Conservation (phyloP, 2,888 invertebrate genomes). For the Hyles lineata region DNA sequence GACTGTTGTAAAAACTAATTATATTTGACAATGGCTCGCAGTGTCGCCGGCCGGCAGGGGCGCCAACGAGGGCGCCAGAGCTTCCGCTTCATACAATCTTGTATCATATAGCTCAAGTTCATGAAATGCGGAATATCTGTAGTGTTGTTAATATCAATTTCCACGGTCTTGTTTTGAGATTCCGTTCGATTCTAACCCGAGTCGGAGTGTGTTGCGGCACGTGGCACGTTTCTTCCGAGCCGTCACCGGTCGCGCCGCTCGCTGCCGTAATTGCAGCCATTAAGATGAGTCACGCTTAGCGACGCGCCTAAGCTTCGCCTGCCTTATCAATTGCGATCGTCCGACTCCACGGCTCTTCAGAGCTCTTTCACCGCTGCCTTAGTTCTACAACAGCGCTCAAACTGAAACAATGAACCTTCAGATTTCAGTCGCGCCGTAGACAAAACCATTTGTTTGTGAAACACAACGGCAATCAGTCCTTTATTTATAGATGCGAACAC, state of each 20-base stretch:
- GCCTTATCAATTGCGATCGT: slow-evolving; percentile 72
- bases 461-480: slow-evolving; percentile 1
- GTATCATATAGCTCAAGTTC: slow-evolving; percentile 14
- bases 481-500: background rate
- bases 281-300: slow-evolving; percentile 83
- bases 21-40: slow-evolving; percentile 43
- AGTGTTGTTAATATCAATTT: slow-evolving; percentile 33
- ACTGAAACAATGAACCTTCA: background rate
- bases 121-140: slow-evolving; percentile 38
- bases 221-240: slow-evolving; percentile 63
- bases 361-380: slow-evolving; percentile 42
- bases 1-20: slow-evolving; percentile 54
- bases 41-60: slow-evolving; percentile 35
- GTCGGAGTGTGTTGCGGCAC: slow-evolving; percentile 52
- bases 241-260: slow-evolving; percentile 59
- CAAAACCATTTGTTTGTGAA: background rate
- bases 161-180: slow-evolving; percentile 36
- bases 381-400: background rate
- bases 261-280: slow-evolving; percentile 76
- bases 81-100: slow-evolving; percentile 22
- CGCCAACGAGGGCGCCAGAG: slow-evolving; percentile 21
- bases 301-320: slow-evolving; percentile 72
- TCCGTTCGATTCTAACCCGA: slow-evolving; percentile 42
- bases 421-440: too few relatives aligned
- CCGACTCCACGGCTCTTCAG: slow-evolving; percentile 50